Conservation (phyloP, 2,113 vertebrate genomes). For the Pycnonotus jocosus region DNA sequence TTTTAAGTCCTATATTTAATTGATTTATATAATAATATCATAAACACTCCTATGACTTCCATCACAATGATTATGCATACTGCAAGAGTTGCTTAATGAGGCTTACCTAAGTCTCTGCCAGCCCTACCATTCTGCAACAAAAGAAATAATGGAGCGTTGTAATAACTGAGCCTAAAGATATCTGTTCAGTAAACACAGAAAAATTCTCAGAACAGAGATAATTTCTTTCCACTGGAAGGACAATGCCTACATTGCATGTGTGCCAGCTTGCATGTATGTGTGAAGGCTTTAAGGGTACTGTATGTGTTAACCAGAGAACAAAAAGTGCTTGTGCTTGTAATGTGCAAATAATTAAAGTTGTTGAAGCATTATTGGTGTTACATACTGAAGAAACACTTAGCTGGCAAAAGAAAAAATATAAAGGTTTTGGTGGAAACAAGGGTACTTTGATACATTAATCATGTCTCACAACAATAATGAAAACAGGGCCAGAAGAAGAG, state of each 20-base stretch:
- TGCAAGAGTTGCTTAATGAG: conserved; percentile 53
- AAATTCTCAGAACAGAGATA: background rate
- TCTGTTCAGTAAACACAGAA: conserved; percentile 32
- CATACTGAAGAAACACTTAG: background rate
- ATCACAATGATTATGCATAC: conserved; percentile 32
- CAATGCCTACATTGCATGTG: background rate
- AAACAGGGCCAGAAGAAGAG: background rate
- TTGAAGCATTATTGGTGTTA: background rate
- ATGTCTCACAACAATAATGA: background rate
- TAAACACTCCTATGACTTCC: conserved; percentile 27
- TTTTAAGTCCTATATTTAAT: conserved; percentile 1
- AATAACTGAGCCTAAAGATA: conserved; percentile 27
- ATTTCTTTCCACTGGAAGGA: background rate
- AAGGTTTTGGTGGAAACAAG: background rate
- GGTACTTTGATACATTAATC: background rate
- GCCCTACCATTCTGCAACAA: conserved; percentile 19
- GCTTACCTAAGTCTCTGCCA: conserved; percentile 46
- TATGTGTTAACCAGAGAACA: background rate
- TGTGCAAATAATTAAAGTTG: background rate
- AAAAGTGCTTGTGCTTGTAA: background rate
- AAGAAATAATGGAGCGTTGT: conserved; percentile 21
- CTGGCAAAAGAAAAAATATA: background rate
- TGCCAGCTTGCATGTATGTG: background rate
- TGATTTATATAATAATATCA: conserved; percentile 17
- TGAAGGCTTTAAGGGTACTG: background rate